These are phyloP conservation scores for Montifringilla adamsi DNA, from an alignment of 2,113 vertebrate genomes.

Conservation along the genomic window DNA sequence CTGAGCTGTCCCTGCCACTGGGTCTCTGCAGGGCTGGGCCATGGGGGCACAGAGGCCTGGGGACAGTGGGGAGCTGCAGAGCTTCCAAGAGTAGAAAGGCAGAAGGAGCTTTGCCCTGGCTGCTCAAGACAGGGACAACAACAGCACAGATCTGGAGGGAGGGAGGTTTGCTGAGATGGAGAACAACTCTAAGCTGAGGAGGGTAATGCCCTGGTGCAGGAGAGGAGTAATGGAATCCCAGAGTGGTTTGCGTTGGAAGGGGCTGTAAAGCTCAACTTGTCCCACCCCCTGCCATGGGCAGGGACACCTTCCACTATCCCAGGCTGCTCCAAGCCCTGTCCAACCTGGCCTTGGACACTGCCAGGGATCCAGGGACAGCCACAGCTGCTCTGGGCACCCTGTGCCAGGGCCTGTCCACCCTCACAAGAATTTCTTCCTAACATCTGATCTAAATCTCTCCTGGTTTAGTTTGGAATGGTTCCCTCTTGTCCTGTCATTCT, in stretches of 20 bases:
- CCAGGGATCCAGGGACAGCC: not conserved
- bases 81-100: not conserved
- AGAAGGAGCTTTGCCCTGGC: not conserved
- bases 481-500: not conserved
- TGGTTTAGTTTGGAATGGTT: not conserved
- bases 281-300: not conserved
- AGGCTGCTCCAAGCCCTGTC: accelerated
- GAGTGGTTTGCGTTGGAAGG: not conserved
- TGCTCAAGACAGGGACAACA: not conserved
- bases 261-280: not conserved
- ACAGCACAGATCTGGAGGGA: not conserved
- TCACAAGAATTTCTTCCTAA: not conserved
- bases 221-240: not conserved
- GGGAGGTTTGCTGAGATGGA: not conserved
- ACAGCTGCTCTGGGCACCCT: not conserved
- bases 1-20: not conserved
- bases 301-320: not conserved
- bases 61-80: not conserved
- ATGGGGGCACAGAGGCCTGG: accelerated
- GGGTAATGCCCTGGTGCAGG: not conserved
- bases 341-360: accelerated
- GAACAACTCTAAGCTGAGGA: not conserved
- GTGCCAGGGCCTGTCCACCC: not conserved
- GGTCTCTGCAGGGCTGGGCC: not conserved
- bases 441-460: not conserved